A percentile compares a stretch with the other conserved stretches of the same genome.
Evolutionary conservation across 2,797 vertebrate species (phyloP).

Genomic region (Premnoplex brunnescens): DNA sequence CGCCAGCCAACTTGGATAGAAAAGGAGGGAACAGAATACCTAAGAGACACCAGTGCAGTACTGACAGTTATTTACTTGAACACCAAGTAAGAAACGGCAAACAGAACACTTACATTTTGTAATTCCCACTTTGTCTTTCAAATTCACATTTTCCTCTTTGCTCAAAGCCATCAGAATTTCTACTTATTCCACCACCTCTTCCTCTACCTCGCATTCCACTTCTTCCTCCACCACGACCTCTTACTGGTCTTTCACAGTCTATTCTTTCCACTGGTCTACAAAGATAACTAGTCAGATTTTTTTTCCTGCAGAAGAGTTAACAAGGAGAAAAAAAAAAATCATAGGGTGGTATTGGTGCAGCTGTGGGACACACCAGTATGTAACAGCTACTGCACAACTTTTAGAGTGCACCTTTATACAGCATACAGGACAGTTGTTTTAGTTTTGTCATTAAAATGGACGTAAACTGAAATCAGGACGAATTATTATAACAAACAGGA

Average conservation of each 20-base stretch:
- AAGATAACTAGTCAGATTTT: not conserved
- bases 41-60: not conserved
- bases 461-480: not conserved
- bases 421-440: not conserved
- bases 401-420: not conserved
- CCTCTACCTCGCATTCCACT: conserved; percentile 74
- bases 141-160: conserved; percentile 84
- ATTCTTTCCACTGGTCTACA: conserved; percentile 72
- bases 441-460: not conserved
- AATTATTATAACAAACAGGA: not conserved
- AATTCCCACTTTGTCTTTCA: conserved; percentile 83
- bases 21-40: not conserved
- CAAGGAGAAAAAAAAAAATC: not conserved
- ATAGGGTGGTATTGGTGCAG: not conserved
- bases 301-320: not conserved
- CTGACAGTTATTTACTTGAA: not conserved
- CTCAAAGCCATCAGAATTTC: conserved; percentile 78
- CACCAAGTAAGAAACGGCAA: not conserved
- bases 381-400: not conserved
- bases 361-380: not conserved
- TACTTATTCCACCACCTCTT: conserved; percentile 75
- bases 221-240: conserved; percentile 76
- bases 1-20: not conserved
- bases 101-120: conserved; percentile 74
- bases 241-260: conserved; percentile 70